These are phyloP conservation scores for Tigriopus japonicus DNA, from an alignment of 1,140 invertebrate species.

Conservation along the genomic window DNA sequence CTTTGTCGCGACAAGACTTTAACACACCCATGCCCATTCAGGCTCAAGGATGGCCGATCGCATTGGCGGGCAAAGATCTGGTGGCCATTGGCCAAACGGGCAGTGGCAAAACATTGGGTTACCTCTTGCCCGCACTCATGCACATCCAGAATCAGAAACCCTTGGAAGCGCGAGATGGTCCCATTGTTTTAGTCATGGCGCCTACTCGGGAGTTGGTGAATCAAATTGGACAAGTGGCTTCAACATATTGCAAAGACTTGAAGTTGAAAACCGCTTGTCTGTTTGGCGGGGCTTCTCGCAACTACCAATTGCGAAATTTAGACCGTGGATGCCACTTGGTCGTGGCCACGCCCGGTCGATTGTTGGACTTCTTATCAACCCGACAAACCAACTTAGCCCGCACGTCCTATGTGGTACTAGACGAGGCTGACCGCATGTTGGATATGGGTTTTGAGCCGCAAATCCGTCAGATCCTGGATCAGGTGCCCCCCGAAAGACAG, in stretches of 20 bases:
- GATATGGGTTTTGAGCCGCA: slow-evolving; percentile 99
- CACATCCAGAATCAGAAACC: neutral
- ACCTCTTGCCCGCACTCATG: slow-evolving; percentile 41
- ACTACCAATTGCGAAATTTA: slow-evolving; percentile 58
- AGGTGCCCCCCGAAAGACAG: slow-evolving; percentile 42
- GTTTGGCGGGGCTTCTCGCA: slow-evolving; percentile 85
- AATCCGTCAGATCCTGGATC: slow-evolving; percentile 86
- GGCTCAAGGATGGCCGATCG: slow-evolving; percentile 32
- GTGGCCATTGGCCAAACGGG: slow-evolving; percentile 16
- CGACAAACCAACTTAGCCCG: slow-evolving; percentile 64
- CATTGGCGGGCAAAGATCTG: slow-evolving; percentile 27
- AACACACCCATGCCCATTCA: slow-evolving; percentile 32
- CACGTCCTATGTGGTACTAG: slow-evolving; percentile 83
- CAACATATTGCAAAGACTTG: slow-evolving; percentile 61
- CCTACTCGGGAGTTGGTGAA: slow-evolving; percentile 85
- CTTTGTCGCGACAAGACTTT: slow-evolving; percentile 22
- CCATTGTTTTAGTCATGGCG: slow-evolving; percentile 69
- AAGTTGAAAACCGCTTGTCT: slow-evolving; percentile 72
- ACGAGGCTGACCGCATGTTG: slow-evolving; percentile 97
- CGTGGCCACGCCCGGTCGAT: slow-evolving; percentile 79
- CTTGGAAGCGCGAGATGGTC: slow-evolving; percentile 47
- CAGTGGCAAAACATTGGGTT: slow-evolving; percentile 22
- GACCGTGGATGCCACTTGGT: slow-evolving; percentile 72
- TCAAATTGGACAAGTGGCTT: slow-evolving; percentile 50
- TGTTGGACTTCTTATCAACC: slow-evolving; percentile 84